These are phyloP conservation scores for Drosophila equinoxialis DNA, from an alignment of 1,140 invertebrate species.

Conservation along the genomic window DNA sequence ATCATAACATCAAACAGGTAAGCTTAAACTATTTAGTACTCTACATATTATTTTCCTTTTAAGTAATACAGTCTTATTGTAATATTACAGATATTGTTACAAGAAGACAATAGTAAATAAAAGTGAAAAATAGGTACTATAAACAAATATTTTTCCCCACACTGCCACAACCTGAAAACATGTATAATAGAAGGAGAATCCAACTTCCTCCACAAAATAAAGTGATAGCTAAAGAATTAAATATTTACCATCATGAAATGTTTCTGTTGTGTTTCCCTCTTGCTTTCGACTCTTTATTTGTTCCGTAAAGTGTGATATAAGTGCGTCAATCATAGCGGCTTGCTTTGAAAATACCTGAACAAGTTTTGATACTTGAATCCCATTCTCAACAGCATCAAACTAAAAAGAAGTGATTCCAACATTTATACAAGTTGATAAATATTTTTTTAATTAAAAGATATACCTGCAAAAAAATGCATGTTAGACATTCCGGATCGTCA, in stretches of 20 bases:
- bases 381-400: constrained; percentile 93
- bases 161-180: no score
- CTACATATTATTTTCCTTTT: no score
- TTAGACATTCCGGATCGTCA: constrained; percentile 92
- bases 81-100: no score
- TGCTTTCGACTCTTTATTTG: constrained; percentile 70
- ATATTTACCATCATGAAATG: constrained; percentile 82
- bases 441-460: not conserved
- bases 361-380: constrained; percentile 90
- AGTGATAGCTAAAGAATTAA: not conserved
- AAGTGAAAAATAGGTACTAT: no score
- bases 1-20: not conserved
- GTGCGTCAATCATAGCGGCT: constrained; percentile 95
- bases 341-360: constrained; percentile 94
- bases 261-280: constrained; percentile 83
- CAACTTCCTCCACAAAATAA: not conserved
- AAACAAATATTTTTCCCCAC: no score
- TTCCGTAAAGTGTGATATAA: constrained; percentile 93
- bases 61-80: no score
- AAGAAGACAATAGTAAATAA: no score
- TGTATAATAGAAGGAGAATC: no score
- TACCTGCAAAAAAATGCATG: constrained; percentile 92
- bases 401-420: constrained; percentile 60
- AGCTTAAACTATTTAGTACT: not conserved
- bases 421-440: not conserved